These are phyloP conservation scores for Stratiomys singularior DNA, from an alignment of 2,888 invertebrate genomes.

Conservation along the genomic window DNA sequence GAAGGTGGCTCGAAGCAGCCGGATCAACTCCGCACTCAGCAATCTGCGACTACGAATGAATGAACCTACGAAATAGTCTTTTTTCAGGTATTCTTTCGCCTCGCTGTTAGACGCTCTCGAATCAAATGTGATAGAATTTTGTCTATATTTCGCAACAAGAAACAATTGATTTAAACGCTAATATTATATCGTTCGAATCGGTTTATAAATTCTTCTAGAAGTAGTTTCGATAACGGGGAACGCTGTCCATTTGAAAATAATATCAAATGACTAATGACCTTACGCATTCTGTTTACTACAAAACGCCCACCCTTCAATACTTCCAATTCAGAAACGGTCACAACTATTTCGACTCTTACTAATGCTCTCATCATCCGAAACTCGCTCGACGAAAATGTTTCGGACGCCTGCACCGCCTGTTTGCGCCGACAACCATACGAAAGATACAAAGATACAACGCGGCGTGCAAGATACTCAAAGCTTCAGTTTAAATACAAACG, in stretches of 20 bases:
- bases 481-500: conserved; percentile 31
- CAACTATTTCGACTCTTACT: not conserved
- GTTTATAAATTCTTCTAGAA: not conserved
- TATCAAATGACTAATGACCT: conserved; percentile 40
- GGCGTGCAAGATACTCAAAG: not conserved
- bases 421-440: not conserved
- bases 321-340: not conserved
- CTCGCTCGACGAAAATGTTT: conserved; percentile 20
- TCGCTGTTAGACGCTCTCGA: too few relatives aligned
- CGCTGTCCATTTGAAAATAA: not conserved
- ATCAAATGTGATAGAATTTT: too few relatives aligned
- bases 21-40: too few relatives aligned
- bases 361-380: not conserved
- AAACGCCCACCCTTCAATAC: conserved; percentile 17
- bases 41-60: too few relatives aligned
- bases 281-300: conserved; percentile 36
- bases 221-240: not conserved
- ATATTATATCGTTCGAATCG: too few relatives aligned
- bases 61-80: too few relatives aligned
- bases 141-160: too few relatives aligned
- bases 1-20: too few relatives aligned
- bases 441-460: not conserved
- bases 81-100: too few relatives aligned
- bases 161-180: too few relatives aligned
- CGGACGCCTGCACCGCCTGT: not conserved